Percentiles rank a stretch among this genome's conserved stretches.
Conservation (phyloP, 2,113 vertebrate genomes). For the Actenoides hombroni region DNA sequence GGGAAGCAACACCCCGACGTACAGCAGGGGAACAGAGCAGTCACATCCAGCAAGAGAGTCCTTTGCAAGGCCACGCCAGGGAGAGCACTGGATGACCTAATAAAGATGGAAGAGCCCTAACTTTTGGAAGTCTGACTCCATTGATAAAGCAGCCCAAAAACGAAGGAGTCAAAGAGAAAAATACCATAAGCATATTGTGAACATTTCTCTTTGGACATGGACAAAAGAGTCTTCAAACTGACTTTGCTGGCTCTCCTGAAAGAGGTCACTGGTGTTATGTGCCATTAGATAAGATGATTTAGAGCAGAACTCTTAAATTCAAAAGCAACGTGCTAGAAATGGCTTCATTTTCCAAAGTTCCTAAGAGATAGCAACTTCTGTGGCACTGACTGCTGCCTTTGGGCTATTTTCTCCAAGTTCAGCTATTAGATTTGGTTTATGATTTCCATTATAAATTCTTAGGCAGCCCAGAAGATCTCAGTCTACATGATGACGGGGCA, state of each 20-base stretch:
- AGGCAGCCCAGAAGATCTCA: not conserved
- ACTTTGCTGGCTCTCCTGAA: not conserved
- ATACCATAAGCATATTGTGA: accelerated
- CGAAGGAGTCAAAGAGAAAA: not conserved
- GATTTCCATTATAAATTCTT: not conserved
- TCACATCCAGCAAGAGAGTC: not conserved
- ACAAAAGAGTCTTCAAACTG: not conserved
- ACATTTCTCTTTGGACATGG: not conserved
- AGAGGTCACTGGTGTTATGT: not conserved
- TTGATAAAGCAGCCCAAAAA: not conserved
- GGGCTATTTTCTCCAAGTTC: not conserved
- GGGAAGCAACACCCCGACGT: not conserved
- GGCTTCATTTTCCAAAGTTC: not conserved
- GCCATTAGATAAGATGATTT: not conserved
- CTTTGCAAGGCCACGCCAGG: not conserved
- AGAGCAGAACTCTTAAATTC: not conserved
- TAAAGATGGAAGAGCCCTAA: not conserved
- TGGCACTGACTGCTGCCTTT: not conserved
- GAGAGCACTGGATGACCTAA: not conserved
- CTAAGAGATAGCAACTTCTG: not conserved
- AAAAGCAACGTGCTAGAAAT: not conserved
- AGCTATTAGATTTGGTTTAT: not conserved
- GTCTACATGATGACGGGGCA: not conserved
- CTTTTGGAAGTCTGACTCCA: not conserved
- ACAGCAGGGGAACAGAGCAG: not conserved